Evolutionary conservation across 2,888 invertebrate genomes (phyloP), one percentile per base, ranked within the genome.

Genomic region (Bombylius discolor): DNA sequence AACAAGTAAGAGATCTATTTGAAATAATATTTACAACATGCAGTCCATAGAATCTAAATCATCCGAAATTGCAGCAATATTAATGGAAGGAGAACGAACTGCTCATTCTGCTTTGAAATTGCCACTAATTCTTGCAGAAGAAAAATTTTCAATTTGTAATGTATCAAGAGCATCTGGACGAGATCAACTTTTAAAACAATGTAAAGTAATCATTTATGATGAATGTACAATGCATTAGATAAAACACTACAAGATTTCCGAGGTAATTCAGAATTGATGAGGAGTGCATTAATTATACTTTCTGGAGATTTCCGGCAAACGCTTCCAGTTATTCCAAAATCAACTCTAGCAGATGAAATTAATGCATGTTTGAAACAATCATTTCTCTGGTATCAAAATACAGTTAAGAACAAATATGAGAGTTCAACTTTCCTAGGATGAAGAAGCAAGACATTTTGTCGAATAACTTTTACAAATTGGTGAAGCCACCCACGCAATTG

Each of bases 21-120:
- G 47, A 36, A 12, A 53, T 53, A 6, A 53, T 47, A 6, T 12
- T 47, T 47, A 47, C 49, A 31, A 44, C 44, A 31, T 49, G 53
- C 12, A 13, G 3, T 4, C 49, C 53, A 9, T 49, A 44, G 4
- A 31, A 48, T 33, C 53, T 44, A 44, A 49, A 53, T 72, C 69
- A 39, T 70, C 70, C 7, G 71, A 71, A 9, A 74, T 74, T 55
- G 71, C 70, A 31, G 69, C 72, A 11, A 72, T 68, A 34, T 60
- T 74, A 23, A 56, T 76, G n/a, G 61, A 62, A 49, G 59, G 59
- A 47, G 55, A 56, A 45, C 49, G 64, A 47, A 70, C 67, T 39
- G 64, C 64, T 33, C 70, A 72, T 64, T 68, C 67, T 52, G 60
- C 64, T 42, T 64, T 69, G 32, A 68, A 68, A 57, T 59, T 68